These are phyloP conservation scores for Tragulus kanchil DNA, from an alignment of 2,113 vertebrate genomes.

Conservation along the genomic window DNA sequence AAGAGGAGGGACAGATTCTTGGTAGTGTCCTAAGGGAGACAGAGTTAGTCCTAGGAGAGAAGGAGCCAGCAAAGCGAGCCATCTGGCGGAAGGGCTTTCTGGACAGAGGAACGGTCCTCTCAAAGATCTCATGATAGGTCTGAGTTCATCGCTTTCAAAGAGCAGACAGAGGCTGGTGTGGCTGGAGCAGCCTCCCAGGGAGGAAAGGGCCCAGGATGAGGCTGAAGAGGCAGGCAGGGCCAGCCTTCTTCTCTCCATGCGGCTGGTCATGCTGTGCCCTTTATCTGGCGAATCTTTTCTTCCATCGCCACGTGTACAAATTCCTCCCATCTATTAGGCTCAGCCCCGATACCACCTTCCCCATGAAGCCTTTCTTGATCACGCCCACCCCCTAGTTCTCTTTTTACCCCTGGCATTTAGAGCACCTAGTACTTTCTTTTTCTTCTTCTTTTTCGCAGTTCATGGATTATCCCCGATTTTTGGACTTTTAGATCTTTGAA, in stretches of 20 bases:
- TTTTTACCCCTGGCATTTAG: background rate
- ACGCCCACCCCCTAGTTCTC: background rate
- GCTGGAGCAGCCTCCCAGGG: background rate
- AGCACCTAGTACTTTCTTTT: background rate
- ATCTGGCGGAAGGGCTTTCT: background rate
- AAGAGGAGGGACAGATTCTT: background rate
- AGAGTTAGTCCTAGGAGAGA: background rate
- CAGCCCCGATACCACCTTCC: background rate
- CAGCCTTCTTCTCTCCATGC: background rate
- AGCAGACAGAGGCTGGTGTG: background rate
- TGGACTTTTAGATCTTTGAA: constrained; percentile 2
- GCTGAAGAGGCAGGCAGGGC: background rate
- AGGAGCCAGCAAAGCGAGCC: background rate
- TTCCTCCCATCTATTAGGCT: background rate
- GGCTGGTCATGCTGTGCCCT: background rate
- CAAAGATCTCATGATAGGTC: background rate
- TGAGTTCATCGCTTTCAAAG: background rate
- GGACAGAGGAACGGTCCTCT: background rate
- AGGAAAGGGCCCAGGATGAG: background rate
- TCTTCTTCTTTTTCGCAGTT: background rate
- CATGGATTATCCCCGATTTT: background rate
- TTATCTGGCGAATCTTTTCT: background rate
- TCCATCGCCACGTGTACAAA: background rate
- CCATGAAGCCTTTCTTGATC: background rate
- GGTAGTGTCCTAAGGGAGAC: background rate